These are phyloP conservation scores for Cosmorhoe ocellata DNA, from an alignment of 2,888 invertebrate genomes.

Conservation along the genomic window DNA sequence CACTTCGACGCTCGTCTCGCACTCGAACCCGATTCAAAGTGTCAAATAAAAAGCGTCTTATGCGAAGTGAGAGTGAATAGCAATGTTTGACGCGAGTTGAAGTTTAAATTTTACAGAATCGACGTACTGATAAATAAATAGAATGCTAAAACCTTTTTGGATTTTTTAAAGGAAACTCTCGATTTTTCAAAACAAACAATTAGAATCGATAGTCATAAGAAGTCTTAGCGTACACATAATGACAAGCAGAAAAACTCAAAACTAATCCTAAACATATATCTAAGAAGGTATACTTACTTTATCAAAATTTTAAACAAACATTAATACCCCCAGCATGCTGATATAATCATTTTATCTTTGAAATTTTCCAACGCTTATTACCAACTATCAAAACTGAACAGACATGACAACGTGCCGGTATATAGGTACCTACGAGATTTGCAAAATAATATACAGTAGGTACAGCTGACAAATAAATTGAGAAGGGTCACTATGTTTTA, in stretches of 20 bases:
- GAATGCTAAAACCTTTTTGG: too few relatives aligned
- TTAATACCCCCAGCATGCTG: constrained; percentile 22
- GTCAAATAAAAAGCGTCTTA: too few relatives aligned
- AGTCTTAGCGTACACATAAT: constrained; percentile 11
- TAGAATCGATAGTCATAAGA: neutral
- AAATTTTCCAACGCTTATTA: constrained; percentile 19
- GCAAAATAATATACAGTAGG: constrained; percentile 4
- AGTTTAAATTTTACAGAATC: too few relatives aligned
- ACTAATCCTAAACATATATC: constrained; percentile 17
- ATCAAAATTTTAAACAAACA: constrained; percentile 20
- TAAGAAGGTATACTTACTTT: constrained; percentile 7
- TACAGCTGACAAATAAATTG: too few relatives aligned
- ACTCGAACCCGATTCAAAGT: too few relatives aligned
- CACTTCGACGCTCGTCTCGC: too few relatives aligned
- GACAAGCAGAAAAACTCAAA: constrained; percentile 12
- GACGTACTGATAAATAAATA: too few relatives aligned
- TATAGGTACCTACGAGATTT: neutral
- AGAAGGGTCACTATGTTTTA: too few relatives aligned
- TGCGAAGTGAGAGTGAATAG: too few relatives aligned
- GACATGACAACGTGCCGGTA: constrained; percentile 9
- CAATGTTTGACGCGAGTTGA: too few relatives aligned
- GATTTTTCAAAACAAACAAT: neutral
- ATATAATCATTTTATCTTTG: constrained; percentile 8
- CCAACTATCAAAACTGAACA: neutral
- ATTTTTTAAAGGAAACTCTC: too few relatives aligned